Conservation (phyloP, 1,140 invertebrate species). For the Gerris buenoi region DNA sequence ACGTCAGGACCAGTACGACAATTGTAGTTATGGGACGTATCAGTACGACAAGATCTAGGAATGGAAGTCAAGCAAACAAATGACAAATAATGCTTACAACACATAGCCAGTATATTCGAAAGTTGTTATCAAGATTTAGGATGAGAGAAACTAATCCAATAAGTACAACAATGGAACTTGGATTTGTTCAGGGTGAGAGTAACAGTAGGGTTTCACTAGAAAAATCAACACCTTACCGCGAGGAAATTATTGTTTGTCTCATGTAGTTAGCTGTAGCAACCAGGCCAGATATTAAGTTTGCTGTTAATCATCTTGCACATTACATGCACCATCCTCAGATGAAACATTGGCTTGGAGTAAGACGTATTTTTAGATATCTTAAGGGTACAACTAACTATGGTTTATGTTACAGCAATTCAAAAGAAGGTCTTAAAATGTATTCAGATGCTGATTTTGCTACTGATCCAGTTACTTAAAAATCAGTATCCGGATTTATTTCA, state of each 20-base stretch:
- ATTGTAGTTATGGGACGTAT: too few relatives aligned
- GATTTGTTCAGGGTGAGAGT: background rate
- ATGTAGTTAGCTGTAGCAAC: background rate
- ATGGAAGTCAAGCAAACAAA: background rate
- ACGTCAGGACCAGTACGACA: background rate
- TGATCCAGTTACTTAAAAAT: background rate
- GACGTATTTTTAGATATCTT: background rate
- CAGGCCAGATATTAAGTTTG: background rate
- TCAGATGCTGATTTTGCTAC: conserved; percentile 9
- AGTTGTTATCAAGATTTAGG: background rate
- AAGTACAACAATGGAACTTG: background rate
- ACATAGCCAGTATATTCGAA: conserved; percentile 2
- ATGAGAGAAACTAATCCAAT: background rate
- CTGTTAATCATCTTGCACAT: background rate
- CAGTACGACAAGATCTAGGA: background rate
- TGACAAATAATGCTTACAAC: conserved; percentile 3
- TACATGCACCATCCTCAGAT: background rate
- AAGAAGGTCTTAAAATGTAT: background rate
- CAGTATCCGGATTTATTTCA: background rate
- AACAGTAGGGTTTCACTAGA: background rate
- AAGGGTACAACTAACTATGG: background rate
- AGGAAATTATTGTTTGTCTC: background rate
- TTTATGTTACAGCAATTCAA: conserved; percentile 15
- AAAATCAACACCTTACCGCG: background rate
- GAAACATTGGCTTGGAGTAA: background rate